phyloP scores from a whole-genome alignment of 2,888 invertebrate genomes.

The Rhogogaster chlorosoma region DNA sequence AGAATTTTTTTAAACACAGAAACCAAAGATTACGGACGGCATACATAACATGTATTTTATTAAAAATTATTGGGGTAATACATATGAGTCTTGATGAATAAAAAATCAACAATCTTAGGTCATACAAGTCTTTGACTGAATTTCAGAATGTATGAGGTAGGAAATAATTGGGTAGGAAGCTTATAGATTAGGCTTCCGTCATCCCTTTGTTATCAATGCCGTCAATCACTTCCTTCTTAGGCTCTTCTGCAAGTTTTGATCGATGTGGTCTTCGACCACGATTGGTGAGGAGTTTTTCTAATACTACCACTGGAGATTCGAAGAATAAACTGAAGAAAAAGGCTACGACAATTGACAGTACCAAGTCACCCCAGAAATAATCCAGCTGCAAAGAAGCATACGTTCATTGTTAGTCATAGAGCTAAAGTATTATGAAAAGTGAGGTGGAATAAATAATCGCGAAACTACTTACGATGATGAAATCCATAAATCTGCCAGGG shows the following conservation, averaged over 20 bases:
- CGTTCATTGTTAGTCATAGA: neutral
- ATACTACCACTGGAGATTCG: conserved; percentile 55
- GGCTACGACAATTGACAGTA: conserved; percentile 46
- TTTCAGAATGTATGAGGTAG: neutral
- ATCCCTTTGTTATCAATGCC: neutral
- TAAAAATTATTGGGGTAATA: neutral
- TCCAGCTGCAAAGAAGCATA: conserved; percentile 40
- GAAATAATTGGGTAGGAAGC: neutral
- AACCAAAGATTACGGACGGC: neutral
- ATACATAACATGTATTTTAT: neutral
- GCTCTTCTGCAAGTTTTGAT: neutral
- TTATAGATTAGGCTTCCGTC: neutral
- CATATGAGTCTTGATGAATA: neutral
- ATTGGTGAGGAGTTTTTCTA: conserved; percentile 52
- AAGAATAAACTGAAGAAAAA: conserved; percentile 54
- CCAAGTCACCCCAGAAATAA: conserved; percentile 51
- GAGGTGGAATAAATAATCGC: neutral
- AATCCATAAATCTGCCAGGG: neutral
- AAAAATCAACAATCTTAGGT: neutral
- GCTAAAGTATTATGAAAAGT: neutral
- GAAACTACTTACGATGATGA: neutral
- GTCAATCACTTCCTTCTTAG: neutral
- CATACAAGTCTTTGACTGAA: neutral
- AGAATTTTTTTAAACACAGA: neutral
- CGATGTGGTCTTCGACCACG: neutral